Conservation (phyloP, 1,140 invertebrate genomes). For the Fragariocoptes setiger region DNA sequence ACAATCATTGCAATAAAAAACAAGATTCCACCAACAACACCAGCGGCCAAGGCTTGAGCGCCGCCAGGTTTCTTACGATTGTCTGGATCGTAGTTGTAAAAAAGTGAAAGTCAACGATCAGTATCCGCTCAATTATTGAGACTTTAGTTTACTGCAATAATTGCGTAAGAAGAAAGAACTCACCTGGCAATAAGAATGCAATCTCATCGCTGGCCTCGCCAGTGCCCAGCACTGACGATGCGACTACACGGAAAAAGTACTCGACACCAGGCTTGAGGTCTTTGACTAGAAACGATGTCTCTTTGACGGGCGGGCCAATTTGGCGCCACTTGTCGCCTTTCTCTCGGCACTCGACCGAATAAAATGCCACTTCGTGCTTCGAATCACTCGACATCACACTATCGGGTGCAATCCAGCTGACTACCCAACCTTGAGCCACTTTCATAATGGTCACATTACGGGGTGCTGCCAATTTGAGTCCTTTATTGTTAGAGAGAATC, state of each 20-base stretch:
- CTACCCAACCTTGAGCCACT: constrained; percentile 41
- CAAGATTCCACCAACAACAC: constrained; percentile 65
- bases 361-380: constrained; percentile 42
- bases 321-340: neutral
- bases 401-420: constrained; percentile 51
- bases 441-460: constrained; percentile 55
- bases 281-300: constrained; percentile 31
- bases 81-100: constrained; percentile 5
- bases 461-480: too few relatives aligned
- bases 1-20: constrained; percentile 89
- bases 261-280: constrained; percentile 55
- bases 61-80: constrained; percentile 3
- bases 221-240: constrained; percentile 30
- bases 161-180: neutral
- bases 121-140: neutral
- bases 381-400: constrained; percentile 28
- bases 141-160: neutral
- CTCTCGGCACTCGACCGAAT: constrained; percentile 28
- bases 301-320: constrained; percentile 3
- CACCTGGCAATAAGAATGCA: constrained; percentile 40
- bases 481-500: too few relatives aligned
- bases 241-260: constrained; percentile 58
- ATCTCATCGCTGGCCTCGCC: constrained; percentile 50
- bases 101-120: neutral
- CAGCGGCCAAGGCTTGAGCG: constrained; percentile 22